Conservation (phyloP, 1,140 invertebrate species). For the Panagrolaimus sp. region DNA sequence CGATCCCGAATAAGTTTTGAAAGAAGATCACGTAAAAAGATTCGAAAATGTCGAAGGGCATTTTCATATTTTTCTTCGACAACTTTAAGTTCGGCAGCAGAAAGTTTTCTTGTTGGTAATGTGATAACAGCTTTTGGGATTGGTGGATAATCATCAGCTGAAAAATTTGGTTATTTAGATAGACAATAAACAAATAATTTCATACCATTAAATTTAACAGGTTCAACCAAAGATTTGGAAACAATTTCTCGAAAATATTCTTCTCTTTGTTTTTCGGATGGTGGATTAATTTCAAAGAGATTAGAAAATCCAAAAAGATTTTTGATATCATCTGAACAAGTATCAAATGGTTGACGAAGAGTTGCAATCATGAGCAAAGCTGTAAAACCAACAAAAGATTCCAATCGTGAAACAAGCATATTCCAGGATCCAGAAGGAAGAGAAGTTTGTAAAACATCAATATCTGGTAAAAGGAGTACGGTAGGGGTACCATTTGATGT, state of each 20-base stretch:
- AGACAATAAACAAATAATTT: background rate
- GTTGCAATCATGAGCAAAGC: slow-evolving; percentile 37
- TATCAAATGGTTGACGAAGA: slow-evolving; percentile 23
- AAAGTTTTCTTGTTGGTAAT: slow-evolving; percentile 64
- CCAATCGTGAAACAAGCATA: slow-evolving; percentile 37
- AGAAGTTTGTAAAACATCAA: slow-evolving; percentile 35
- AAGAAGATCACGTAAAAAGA: slow-evolving; percentile 80
- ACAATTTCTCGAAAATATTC: slow-evolving; percentile 40
- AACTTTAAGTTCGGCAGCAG: slow-evolving; percentile 67
- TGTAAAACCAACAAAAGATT: slow-evolving; percentile 33
- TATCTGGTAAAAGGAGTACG: slow-evolving; percentile 35
- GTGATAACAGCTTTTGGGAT: slow-evolving; percentile 36
- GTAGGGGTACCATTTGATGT: slow-evolving; percentile 28
- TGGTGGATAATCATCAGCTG: slow-evolving; percentile 24
- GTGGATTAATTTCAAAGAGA: slow-evolving; percentile 26
- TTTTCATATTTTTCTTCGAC: slow-evolving; percentile 74
- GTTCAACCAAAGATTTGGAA: slow-evolving; percentile 15
- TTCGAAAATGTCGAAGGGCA: slow-evolving; percentile 74
- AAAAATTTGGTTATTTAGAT: background rate
- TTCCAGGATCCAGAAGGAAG: slow-evolving; percentile 33
- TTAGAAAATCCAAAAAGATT: slow-evolving; percentile 17
- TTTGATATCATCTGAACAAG: slow-evolving; percentile 31
- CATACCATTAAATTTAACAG: slow-evolving; percentile 39
- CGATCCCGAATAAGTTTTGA: slow-evolving; percentile 64
- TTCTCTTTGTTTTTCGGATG: slow-evolving; percentile 19